phyloP scores from a whole-genome alignment of 2,888 invertebrate species.

The Ferdinandea cuprea region DNA sequence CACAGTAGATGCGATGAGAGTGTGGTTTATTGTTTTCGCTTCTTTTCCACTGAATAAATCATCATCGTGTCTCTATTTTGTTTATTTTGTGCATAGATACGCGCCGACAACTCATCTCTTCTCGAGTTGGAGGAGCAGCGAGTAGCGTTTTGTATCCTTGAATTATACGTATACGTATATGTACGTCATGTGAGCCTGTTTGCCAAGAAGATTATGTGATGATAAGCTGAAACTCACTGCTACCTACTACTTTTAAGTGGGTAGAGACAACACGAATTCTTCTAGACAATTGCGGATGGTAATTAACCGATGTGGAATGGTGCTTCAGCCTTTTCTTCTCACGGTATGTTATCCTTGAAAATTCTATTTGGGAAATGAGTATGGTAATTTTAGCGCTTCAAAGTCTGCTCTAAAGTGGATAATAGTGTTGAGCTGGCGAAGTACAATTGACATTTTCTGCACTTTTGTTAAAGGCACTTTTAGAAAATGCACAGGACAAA shows the following conservation, averaged over 20 bases:
- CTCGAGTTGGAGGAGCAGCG: constrained; percentile 2
- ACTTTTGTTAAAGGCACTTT: constrained; percentile 49
- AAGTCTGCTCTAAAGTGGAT: constrained; percentile 58
- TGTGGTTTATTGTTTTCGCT: constrained; percentile 63
- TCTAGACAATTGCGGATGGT: constrained; percentile 74
- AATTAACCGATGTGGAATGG: constrained; percentile 72
- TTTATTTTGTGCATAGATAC: constrained; percentile 19
- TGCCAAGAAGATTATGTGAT: constrained; percentile 9
- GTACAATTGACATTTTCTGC: constrained; percentile 72
- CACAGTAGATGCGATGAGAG: constrained; percentile 43
- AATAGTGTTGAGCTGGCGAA: constrained; percentile 47
- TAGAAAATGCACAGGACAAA: constrained; percentile 4
- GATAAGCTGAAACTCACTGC: constrained; percentile 34
- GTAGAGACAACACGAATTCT: constrained; percentile 52
- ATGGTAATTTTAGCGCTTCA: constrained; percentile 65
- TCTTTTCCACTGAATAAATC: constrained; percentile 69
- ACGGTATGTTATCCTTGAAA: constrained; percentile 71
- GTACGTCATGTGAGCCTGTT: constrained; percentile 8
- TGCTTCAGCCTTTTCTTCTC: constrained; percentile 63
- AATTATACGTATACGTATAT: constrained; percentile 4
- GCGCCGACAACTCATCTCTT: constrained; percentile 17
- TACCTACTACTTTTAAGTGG: constrained; percentile 16
- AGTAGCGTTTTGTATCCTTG: constrained; percentile 55
- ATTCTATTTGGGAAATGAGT: constrained; percentile 71
- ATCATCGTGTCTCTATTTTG: constrained; percentile 59